A percentile compares a stretch with the other conserved stretches of the same genome.
Conservation (phyloP, 2,113 vertebrate species). For the Marmota monax region DNA sequence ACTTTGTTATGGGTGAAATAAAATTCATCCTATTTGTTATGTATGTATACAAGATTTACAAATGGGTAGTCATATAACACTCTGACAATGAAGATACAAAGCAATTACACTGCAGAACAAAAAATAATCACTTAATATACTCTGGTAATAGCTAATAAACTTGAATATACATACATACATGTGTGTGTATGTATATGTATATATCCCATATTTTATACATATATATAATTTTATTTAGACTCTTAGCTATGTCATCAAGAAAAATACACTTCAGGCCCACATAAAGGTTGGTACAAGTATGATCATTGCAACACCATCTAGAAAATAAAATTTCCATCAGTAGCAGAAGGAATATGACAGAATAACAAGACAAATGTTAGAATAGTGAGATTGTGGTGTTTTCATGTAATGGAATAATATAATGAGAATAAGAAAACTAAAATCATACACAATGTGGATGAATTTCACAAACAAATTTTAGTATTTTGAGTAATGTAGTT, state of each 20-base stretch:
- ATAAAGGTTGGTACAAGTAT: background rate
- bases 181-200: background rate
- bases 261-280: background rate
- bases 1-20: background rate
- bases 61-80: background rate
- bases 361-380: background rate
- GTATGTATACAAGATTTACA: background rate
- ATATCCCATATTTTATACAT: background rate
- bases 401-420: background rate
- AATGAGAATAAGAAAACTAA: background rate
- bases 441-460: background rate
- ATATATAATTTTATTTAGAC: background rate
- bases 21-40: background rate
- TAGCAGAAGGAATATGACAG: background rate
- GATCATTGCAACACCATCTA: background rate
- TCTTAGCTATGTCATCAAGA: background rate
- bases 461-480: background rate
- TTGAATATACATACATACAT: background rate
- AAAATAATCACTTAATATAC: background rate
- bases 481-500: background rate
- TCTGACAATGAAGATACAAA: background rate
- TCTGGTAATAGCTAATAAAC: background rate
- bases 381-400: background rate
- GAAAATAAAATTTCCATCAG: background rate
- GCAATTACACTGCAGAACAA: background rate